Conservation (phyloP, 2,797 vertebrate species). For the Sebastes vulpes region DNA sequence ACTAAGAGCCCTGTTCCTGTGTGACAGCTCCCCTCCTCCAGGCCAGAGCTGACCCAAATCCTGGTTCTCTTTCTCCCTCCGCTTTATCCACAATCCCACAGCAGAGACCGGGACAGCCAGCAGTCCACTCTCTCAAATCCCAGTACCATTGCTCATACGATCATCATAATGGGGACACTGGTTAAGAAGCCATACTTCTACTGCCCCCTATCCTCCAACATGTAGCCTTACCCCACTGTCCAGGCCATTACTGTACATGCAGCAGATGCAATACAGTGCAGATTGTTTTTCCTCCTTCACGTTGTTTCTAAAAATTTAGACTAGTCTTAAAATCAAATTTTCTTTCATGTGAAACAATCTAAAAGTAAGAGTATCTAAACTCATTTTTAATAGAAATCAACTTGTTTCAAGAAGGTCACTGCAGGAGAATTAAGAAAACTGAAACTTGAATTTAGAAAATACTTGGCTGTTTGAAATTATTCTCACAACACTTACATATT, state of each 20-base stretch:
- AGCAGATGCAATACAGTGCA: not conserved
- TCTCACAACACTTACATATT: not conserved
- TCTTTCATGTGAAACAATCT: not conserved
- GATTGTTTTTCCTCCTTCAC: not conserved
- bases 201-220: constrained; percentile 69
- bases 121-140: constrained; percentile 16
- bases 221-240: not conserved
- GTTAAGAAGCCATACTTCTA: constrained; percentile 46
- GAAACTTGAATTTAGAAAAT: not conserved
- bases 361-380: not conserved
- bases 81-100: constrained; percentile 37
- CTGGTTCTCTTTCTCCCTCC: not conserved
- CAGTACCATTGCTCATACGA: constrained; percentile 2
- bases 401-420: not conserved
- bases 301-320: not conserved
- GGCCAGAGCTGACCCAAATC: constrained; percentile 80
- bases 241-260: not conserved
- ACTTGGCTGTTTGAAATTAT: not conserved
- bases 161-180: constrained; percentile 9
- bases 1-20: constrained; percentile 53
- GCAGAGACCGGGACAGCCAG: constrained; percentile 5
- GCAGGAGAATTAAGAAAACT: not conserved
- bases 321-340: not conserved
- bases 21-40: constrained; percentile 71
- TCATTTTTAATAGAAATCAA: not conserved